Evolutionary conservation across 2,888 invertebrate species (phyloP).

Genomic region (Drosophila koepferae): DNA sequence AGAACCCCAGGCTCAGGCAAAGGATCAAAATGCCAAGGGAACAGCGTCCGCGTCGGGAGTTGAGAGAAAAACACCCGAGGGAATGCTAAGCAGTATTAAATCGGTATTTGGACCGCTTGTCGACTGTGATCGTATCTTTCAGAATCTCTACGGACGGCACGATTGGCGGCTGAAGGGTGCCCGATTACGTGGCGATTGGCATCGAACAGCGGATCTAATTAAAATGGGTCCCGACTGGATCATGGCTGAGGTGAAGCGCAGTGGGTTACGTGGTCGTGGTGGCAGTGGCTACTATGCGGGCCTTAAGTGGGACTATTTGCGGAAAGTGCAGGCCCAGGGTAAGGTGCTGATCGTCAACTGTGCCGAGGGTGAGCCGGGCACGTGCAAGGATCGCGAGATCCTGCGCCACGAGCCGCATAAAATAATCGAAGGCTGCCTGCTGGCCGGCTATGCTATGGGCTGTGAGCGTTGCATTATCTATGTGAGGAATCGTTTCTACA

Average conservation of each 20-base stretch:
- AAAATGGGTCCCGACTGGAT: constrained; percentile 98
- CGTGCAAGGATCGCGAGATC: constrained; percentile 99
- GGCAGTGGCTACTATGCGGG: constrained; percentile 99
- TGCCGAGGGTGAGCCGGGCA: constrained; percentile 97
- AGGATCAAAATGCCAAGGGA: neutral
- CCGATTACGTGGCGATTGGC: constrained; percentile 96
- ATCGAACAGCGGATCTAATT: constrained; percentile 98
- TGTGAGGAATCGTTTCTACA: constrained; percentile 99
- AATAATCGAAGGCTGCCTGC: constrained; percentile 95
- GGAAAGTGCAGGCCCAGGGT: constrained; percentile 86
- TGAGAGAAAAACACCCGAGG: constrained; percentile 83
- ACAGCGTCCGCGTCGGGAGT: neutral
- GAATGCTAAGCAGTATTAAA: constrained; percentile 86
- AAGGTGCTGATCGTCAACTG: constrained; percentile 99
- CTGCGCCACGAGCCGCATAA: constrained; percentile 99
- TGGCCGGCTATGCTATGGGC: constrained; percentile 97
- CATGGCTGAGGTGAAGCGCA: constrained; percentile 95
- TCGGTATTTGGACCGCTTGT: constrained; percentile 90
- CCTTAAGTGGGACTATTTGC: constrained; percentile 87
- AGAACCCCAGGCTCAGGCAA: neutral
- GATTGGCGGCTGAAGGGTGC: constrained; percentile 98
- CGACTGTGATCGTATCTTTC: constrained; percentile 97
- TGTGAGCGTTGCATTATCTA: constrained; percentile 98
- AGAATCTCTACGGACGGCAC: constrained; percentile 98
- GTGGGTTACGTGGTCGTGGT: constrained; percentile 97